Base-by-base conservation (phyloP, 2,113 vertebrate genomes). In the Peromyscus leucopus region DNA sequence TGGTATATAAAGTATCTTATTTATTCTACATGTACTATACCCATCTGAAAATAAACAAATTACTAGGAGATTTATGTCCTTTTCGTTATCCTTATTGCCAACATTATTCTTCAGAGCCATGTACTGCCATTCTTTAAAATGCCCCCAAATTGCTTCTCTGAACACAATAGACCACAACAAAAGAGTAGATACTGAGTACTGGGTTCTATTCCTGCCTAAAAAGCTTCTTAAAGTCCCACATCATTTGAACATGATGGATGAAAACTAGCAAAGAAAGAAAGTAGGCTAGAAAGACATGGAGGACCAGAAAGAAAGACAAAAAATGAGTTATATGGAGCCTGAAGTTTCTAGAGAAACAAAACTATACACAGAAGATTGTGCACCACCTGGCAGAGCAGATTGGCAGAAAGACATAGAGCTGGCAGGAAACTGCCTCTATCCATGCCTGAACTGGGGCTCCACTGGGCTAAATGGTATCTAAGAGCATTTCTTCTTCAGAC, bases 11-110 rank as follows among this genome's bases (percentile, higher is more conserved):
- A 57, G 57, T n/a, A 31, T 89, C 61, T 26, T 33, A 7, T 39
- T 89, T 78, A 80, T 36, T 46, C 67, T 75, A 31, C 71, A n/a
- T 89, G 8, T 36, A n/a, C 39, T 46, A 75, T 26, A 22, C 21
- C 17, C 51, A 84, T 71, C 72, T 76, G 61, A 10, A 97, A 94
- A 89, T 55, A 79, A 17, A 80, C 88, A 94, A 89, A 57, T 59
- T 67, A 61, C 2, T 3, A 79, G 59, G 67, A 6, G 0, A 26
- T 89, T 94, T 59, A 75, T 72, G 42, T 89, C 57, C 33, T 74
- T 89, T 74, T 24, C 22, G n/a, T 89, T 55, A 76, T n/a, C 48
- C 2, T 0, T 46, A 92, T 15, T 59, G 59, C 21, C 42, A 72
- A 33, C 26, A 39, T 71, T 89, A 59, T 51, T 65, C 78, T 89